Percentiles rank a stretch among this genome's conserved stretches.
phyloP scores from a whole-genome alignment of 2,888 invertebrate species.

The Xylophagus ater region DNA sequence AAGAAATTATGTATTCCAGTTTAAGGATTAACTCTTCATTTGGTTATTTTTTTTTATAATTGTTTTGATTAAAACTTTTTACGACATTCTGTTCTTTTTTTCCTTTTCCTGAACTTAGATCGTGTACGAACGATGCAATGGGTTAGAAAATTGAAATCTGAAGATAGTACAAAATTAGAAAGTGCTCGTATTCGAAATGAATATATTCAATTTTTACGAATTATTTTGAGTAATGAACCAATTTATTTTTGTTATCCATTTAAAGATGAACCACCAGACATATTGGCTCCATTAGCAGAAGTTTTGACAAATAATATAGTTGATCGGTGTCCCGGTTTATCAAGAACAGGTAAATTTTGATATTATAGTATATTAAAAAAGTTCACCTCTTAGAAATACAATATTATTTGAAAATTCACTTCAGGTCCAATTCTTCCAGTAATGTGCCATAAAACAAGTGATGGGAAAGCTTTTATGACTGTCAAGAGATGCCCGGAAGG shows the following conservation, averaged over 20 bases:
- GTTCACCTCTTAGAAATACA: background rate
- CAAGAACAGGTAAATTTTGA: constrained; percentile 32
- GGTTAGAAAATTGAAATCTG: constrained; percentile 39
- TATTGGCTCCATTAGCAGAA: constrained; percentile 40
- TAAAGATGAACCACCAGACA: constrained; percentile 38
- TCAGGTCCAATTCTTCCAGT: constrained; percentile 42
- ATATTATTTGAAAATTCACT: background rate
- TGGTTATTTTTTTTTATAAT: constrained; percentile 13
- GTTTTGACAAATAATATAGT: constrained; percentile 36
- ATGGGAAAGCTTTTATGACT: constrained; percentile 44
- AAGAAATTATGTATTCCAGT: constrained; percentile 18
- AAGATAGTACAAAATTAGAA: constrained; percentile 40
- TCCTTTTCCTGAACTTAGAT: constrained; percentile 27
- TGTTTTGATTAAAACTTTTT: background rate
- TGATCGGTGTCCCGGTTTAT: constrained; percentile 38
- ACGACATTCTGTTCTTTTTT: background rate
- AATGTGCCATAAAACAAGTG: constrained; percentile 42
- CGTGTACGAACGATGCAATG: constrained; percentile 45
- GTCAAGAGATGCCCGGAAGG: constrained; percentile 43
- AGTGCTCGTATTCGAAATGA: constrained; percentile 41
- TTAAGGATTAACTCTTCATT: constrained; percentile 15
- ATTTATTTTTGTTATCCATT: constrained; percentile 40
- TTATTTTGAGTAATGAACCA: constrained; percentile 40
- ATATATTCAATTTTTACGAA: constrained; percentile 42
- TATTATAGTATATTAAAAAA: background rate